Percentiles rank a stretch among this genome's conserved stretches.
Evolutionary conservation across 2,797 vertebrate genomes (phyloP).

Genomic region (Percopsis omiscomaycus): DNA sequence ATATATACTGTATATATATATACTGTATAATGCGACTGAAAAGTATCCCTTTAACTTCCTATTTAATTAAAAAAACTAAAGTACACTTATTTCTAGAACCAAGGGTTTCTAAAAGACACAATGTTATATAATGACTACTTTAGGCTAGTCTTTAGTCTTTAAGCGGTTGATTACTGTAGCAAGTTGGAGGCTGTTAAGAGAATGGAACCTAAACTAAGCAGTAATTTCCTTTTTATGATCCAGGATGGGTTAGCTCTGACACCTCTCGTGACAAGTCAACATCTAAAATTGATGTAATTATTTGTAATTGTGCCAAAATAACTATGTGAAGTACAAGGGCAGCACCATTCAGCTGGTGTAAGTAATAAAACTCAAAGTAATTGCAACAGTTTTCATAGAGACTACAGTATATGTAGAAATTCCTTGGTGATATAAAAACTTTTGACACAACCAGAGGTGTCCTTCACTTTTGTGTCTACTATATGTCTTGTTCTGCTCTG

Average conservation of each 20-base stretch:
- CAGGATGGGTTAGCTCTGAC: constrained; percentile 32
- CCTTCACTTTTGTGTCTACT: neutral
- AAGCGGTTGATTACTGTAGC: neutral
- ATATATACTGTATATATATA: no score
- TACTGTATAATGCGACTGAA: no score
- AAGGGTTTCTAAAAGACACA: no score
- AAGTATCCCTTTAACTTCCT: no score
- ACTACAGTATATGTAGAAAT: constrained; percentile 44
- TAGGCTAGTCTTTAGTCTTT: neutral
- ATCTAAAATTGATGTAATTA: constrained; percentile 55
- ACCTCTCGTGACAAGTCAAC: constrained; percentile 28
- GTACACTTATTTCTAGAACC: no score
- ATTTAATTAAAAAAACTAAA: no score
- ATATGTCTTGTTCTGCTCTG: no score
- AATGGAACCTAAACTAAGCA: neutral
- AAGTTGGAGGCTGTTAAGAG: neutral
- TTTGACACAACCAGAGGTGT: constrained; percentile 51
- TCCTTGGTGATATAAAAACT: constrained; percentile 49
- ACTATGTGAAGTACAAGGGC: constrained; percentile 45
- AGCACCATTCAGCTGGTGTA: constrained; percentile 44
- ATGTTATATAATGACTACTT: neutral
- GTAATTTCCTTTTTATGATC: constrained; percentile 15
- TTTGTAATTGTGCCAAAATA: constrained; percentile 53
- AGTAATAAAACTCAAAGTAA: constrained; percentile 61
- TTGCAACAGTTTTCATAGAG: constrained; percentile 56